These are phyloP conservation scores for Pelmatolapia mariae DNA, from an alignment of 2,113 vertebrate genomes.

Conservation along the genomic window DNA sequence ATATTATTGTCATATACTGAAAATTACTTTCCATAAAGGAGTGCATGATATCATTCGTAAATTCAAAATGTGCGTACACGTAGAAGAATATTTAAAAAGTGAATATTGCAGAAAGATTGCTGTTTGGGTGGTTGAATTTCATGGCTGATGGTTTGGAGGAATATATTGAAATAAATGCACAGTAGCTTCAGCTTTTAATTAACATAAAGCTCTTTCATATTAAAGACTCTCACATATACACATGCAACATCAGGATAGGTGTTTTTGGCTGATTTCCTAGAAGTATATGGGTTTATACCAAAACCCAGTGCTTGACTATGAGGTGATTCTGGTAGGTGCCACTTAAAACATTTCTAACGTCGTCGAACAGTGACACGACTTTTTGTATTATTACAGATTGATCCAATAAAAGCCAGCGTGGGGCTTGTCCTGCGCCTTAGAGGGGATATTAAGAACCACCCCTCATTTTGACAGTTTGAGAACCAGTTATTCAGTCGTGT, in stretches of 20 bases:
- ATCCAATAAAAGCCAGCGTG: background rate
- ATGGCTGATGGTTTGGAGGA: background rate
- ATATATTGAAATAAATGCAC: background rate
- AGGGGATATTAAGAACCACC: background rate
- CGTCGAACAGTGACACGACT: background rate
- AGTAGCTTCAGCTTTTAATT: background rate
- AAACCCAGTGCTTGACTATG: background rate
- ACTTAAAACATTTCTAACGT: background rate
- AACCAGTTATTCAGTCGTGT: background rate
- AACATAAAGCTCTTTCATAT: background rate
- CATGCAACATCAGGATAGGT: background rate
- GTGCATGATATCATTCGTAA: background rate
- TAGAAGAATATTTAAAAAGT: background rate
- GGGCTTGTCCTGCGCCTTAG: background rate
- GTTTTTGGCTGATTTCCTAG: background rate
- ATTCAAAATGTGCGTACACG: background rate
- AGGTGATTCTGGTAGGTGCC: background rate
- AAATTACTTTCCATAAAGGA: background rate
- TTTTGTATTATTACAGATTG: background rate
- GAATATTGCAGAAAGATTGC: background rate
- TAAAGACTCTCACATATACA: background rate
- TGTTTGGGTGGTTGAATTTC: background rate
- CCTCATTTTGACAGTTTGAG: background rate
- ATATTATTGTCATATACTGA: background rate
- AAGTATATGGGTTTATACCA: background rate